Evolutionary conservation across 2,113 vertebrate genomes (phyloP), one percentile per base, ranked within the genome.

Genomic region (Colinus virginianus): DNA sequence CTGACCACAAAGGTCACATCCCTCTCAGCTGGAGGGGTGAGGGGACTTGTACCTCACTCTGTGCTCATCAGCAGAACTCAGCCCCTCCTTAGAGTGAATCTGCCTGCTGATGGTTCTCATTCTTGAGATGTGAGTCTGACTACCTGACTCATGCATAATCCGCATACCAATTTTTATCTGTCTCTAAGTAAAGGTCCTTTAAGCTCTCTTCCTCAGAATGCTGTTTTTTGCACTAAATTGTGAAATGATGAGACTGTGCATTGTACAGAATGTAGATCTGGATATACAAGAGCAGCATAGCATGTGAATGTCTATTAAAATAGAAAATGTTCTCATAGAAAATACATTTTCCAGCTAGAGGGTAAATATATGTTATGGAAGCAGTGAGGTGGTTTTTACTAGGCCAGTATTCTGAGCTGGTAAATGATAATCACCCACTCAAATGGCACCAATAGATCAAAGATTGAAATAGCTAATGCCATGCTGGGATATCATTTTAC

Each of bases 361-460:
- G 26, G n/a, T 91, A 86, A 95, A 96, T 63, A 96, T 74, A 16
- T 78, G 14, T 84, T 70, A 6, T 82, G 56, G 84, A 87, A 94
- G 62, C 46, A 81, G 43, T 71, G 69, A 90, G 68, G 43, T 90
- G 22, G 34, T 96, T 89, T 96, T 95, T 92, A 88, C 80, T 81
- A 88, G 90, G 42, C 74, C 61, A 68, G 61, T 94, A 79, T 96
- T 97, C 94, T 90, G 86, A 95, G 64, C 79, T 85, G 45, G 83
- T 93, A 91, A 96, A 75, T 1, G 3, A 94, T 97, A 88, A 94
- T 94, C 61, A 88, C 94, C 82, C 93, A 67, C 86, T 94, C 64
- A 96, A 97, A 93, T 91, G 90, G 45, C 38, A 95, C 67, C 3
- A 2, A 83, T 75, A 95, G 78, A 96, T 92, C 77, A 80, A 94